Conservation (phyloP, 2,113 vertebrate genomes). For the Rhinolophus ferrumequinum region DNA sequence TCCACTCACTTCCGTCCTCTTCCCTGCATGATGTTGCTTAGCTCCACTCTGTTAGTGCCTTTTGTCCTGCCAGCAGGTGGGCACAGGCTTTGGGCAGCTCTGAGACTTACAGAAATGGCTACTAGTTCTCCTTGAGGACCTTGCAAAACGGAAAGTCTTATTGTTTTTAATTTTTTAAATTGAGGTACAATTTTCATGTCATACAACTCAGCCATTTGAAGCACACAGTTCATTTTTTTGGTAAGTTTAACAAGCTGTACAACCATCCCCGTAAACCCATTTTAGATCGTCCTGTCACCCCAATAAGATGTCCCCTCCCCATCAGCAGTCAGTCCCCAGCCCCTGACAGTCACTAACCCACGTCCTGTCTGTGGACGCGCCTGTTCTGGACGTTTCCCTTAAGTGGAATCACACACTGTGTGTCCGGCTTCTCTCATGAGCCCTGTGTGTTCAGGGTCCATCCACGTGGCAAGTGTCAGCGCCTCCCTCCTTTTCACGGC, state of each 20-base stretch:
- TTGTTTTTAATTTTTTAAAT: not conserved
- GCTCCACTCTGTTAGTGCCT: not conserved
- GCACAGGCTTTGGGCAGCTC: not conserved
- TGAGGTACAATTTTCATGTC: not conserved
- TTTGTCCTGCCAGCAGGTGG: not conserved
- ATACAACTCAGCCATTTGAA: conserved; percentile 37
- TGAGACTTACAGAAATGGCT: not conserved
- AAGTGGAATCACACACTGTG: rapidly evolving
- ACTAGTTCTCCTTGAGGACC: not conserved
- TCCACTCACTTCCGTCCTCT: too few species aligned
- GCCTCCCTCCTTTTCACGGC: not conserved
- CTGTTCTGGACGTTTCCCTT: not conserved
- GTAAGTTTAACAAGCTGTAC: not conserved
- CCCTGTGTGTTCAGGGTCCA: rapidly evolving
- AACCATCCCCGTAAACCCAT: not conserved
- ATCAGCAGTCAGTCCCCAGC: not conserved
- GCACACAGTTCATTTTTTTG: not conserved
- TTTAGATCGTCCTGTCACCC: not conserved
- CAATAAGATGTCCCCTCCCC: not conserved
- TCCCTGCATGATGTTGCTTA: not conserved
- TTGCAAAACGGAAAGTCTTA: not conserved
- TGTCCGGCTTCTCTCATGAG: too few species aligned
- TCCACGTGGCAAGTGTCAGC: rapidly evolving
- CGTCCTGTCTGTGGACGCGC: not conserved
- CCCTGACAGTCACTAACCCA: rapidly evolving